These are phyloP conservation scores for Pagetopsis macropterus DNA, from an alignment of 2,797 vertebrate genomes.

Conservation along the genomic window DNA sequence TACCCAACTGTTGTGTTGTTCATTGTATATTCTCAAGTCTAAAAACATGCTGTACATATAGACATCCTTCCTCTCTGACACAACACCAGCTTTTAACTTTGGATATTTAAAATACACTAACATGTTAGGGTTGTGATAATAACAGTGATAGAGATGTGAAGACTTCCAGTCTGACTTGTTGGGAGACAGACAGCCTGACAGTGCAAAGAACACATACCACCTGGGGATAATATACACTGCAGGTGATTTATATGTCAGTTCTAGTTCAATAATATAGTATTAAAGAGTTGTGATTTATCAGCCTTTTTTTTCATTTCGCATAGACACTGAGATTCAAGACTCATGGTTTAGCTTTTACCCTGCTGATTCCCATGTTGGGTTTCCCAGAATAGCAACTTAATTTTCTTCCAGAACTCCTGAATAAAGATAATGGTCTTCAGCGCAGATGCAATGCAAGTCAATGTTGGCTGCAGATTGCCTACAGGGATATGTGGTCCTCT, in stretches of 20 bases:
- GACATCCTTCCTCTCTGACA: slow-evolving; percentile 14
- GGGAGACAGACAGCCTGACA: slow-evolving; percentile 63
- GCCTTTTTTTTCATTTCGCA: slow-evolving; percentile 57
- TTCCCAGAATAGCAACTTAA: slow-evolving; percentile 35
- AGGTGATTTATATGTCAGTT: slow-evolving; percentile 69
- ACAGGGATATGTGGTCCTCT: slow-evolving; percentile 2
- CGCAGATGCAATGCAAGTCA: neutral
- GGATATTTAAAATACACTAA: slow-evolving; percentile 51
- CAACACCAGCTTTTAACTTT: slow-evolving; percentile 39
- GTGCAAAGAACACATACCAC: slow-evolving; percentile 58
- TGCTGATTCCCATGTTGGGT: slow-evolving; percentile 34
- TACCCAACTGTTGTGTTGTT: neutral
- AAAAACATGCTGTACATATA: slow-evolving; percentile 21
- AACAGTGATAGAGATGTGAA: slow-evolving; percentile 71
- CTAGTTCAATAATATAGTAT: slow-evolving; percentile 71
- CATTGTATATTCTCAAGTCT: slow-evolving; percentile 8
- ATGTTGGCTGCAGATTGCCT: neutral
- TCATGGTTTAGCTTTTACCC: slow-evolving; percentile 38
- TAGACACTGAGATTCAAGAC: slow-evolving; percentile 44
- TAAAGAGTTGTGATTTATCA: slow-evolving; percentile 72
- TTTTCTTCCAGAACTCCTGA: slow-evolving; percentile 14
- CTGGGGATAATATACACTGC: slow-evolving; percentile 63
- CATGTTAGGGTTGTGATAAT: slow-evolving; percentile 63
- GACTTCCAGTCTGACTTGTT: slow-evolving; percentile 58
- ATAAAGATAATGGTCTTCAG: slow-evolving; percentile 9